A percentile compares a stretch with the other conserved stretches of the same genome.
phyloP scores from a whole-genome alignment of 2,797 vertebrate genomes.

The Lagorchestes hirsutus region DNA sequence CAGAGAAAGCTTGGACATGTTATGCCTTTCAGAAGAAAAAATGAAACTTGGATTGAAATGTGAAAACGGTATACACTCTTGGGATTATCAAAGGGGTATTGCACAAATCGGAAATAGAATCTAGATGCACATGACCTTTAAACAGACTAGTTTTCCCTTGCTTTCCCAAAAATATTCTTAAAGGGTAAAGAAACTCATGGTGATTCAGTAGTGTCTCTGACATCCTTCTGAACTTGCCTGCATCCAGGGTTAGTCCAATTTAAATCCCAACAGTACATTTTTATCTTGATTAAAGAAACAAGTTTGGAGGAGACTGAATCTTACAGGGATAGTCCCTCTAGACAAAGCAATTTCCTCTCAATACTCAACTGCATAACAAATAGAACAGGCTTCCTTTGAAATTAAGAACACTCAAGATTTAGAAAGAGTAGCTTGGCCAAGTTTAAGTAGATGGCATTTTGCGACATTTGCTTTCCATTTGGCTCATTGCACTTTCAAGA shows the following conservation, averaged over 20 bases:
- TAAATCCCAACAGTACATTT: conserved; percentile 59
- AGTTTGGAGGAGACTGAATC: conserved; percentile 72
- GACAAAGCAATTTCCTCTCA: conserved; percentile 63
- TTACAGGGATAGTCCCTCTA: conserved; percentile 71
- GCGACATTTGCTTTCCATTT: conserved; percentile 61
- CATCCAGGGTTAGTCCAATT: conserved; percentile 65
- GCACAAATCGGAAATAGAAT: conserved; percentile 44
- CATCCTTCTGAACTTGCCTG: conserved; percentile 62
- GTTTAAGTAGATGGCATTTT: conserved; percentile 41
- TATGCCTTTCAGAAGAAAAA: conserved; percentile 60
- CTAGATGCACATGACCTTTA: conserved; percentile 68
- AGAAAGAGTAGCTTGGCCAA: conserved; percentile 7
- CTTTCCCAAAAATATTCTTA: conserved; percentile 61
- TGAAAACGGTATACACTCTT: background rate
- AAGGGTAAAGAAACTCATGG: conserved; percentile 45
- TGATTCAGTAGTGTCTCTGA: conserved; percentile 71
- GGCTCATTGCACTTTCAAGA: conserved; percentile 47
- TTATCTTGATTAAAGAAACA: conserved; percentile 75
- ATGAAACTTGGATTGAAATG: conserved; percentile 47
- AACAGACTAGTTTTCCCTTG: conserved; percentile 68
- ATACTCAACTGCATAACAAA: conserved; percentile 25
- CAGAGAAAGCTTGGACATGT: background rate
- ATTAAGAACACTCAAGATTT: conserved; percentile 40
- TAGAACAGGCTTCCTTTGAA: conserved; percentile 72
- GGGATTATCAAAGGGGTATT: conserved; percentile 30